Base-by-base conservation (phyloP, 2,113 vertebrate species). In the Gopherus flavomarginatus region DNA sequence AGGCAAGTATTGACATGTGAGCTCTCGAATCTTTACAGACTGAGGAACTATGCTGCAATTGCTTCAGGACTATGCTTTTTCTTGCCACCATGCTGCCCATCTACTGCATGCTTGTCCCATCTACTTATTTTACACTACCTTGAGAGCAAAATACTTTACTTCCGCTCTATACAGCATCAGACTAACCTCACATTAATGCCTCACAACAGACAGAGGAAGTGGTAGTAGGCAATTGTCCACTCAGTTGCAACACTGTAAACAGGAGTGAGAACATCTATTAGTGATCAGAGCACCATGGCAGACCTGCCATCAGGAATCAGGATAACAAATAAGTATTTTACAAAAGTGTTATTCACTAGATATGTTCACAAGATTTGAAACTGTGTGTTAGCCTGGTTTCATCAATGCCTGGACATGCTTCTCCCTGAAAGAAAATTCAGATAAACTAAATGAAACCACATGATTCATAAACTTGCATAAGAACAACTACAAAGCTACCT, bases 1-100 rank as follows among this genome's bases (percentile, higher is more conserved):
- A 19, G 79, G 89, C 95, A 97, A 94, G 90, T 85, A 91, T 49
- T 16, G 1, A 54, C 85, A 92, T 81, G 97, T 96, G 87, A 96
- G 96, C 57, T 94, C 92, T 75, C 57, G 4, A 42, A 83, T 57
- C 8, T 81, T 89, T 83, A 88, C 2, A 65, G 87, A 35, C 90
- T 22, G 42, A 4, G 31, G 29, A 96, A 93, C 26, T 47, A 47
- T 47, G 75, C 26, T 27, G 24, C 22, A 31, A 95, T 44, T 42
- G 50, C 3, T 88, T 81, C 81, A 85, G 82, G 81, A 92, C 95
- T 93, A 85, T 47, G 42, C 75, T 94, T 90, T 95, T 16, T 69
- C 35, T 69, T 69, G 65, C 65, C 65, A 69, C 4, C 86, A 96
- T 79, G 83, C 31, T 91, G 26, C 89, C 85, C 65, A 93, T n/a